Evolutionary conservation across 2,797 vertebrate species (phyloP), one percentile per base, ranked within the genome.

Genomic region (Pantherophis alleghaniensis): DNA sequence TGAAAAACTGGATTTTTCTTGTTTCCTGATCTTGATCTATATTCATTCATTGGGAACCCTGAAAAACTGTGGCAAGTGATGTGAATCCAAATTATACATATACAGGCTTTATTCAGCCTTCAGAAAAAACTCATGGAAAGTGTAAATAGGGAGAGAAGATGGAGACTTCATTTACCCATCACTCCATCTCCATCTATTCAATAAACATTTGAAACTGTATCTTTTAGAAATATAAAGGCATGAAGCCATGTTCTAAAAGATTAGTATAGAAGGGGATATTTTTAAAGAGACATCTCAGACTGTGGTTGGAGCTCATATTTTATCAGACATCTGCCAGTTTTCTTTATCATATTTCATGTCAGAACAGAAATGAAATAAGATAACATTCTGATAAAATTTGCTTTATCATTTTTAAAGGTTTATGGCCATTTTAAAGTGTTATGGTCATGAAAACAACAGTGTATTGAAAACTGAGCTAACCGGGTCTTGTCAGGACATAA

Each of bases 321-420:
- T 92, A 93, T 92, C 94, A 83, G 89, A 93, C 63, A 79, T 5
- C 53, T 93, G 74, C 37, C 32, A 26, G 93, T 95, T 96, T 96
- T 93, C 90, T 95, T 95, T 95, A 95, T 96, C 95, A 94, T 95
- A 94, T 96, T 96, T 95, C 87, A 93, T 96, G 66, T 95, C 93
- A 96, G 86, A 88, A 59, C 92, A 97, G 86, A 96, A 90, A 94
- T 97, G 96, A 97, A 92, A 96, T 96, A 96, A 96, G 93, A 93
- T 96, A 88, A n/a, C 87, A 57, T n/a, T 88, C 18, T 88, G 87
- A 57, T 22, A 88, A 88, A 88, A 94, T 92, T 95, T 24, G 42
- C 87, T 91, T 92, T 95, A 69, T 92, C 60, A 83, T 91, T 96
- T 94, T 86, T 57, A 89, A 74, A 92, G 24, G 93, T 94, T 95